Evolutionary conservation across 2,113 vertebrate genomes (phyloP).

Genomic region (Neoarius graeffei): DNA sequence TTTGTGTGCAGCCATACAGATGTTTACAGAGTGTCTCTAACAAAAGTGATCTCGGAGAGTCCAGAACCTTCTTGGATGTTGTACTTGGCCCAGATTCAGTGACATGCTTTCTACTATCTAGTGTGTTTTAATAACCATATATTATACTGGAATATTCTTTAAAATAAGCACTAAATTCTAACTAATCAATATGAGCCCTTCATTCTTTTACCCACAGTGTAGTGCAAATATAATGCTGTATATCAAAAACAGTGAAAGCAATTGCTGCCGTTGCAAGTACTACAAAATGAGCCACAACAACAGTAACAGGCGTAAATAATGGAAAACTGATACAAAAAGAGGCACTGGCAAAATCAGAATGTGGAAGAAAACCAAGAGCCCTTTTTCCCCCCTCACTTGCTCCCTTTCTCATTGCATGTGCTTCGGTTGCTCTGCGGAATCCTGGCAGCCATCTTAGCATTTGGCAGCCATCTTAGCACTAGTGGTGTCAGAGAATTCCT

Average conservation of each 20-base stretch:
- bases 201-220: not conserved
- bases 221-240: not conserved
- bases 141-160: slow-evolving; percentile 5
- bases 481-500: slow-evolving; percentile 80
- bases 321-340: slow-evolving; percentile 43
- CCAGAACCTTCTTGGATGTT: slow-evolving; percentile 43
- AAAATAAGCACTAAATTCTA: not conserved
- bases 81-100: slow-evolving; percentile 44
- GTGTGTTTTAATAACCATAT: slow-evolving; percentile 30
- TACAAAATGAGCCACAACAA: not conserved
- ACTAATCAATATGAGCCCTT: not conserved
- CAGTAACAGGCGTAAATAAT: slow-evolving; percentile 5
- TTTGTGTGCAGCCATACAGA: slow-evolving; percentile 24
- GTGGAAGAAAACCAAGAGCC: slow-evolving; percentile 45
- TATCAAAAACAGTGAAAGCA: not conserved
- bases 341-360: slow-evolving; percentile 39
- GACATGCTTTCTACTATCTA: slow-evolving; percentile 29
- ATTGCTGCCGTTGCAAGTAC: not conserved
- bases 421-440: slow-evolving; percentile 74
- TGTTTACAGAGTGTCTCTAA: slow-evolving; percentile 44
- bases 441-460: slow-evolving; percentile 93
- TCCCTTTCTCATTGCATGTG: slow-evolving; percentile 58
- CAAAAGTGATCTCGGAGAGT: slow-evolving; percentile 34
- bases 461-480: slow-evolving; percentile 96
- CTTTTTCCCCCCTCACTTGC: slow-evolving; percentile 58